phyloP scores from a whole-genome alignment of 2,797 vertebrate genomes.

The Urophycis tenuis region DNA sequence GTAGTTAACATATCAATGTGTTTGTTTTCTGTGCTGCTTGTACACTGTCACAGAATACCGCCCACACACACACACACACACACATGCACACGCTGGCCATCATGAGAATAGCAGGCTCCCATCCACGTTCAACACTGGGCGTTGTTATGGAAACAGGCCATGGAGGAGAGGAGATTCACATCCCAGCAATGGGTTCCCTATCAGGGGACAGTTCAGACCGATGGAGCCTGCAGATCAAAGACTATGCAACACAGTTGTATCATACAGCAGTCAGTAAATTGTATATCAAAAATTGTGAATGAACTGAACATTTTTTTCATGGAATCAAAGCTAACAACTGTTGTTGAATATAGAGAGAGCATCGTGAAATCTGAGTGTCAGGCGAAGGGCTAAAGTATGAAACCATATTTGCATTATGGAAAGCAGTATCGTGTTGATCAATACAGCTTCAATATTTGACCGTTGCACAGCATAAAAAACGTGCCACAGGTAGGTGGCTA shows the following conservation, averaged over 20 bases:
- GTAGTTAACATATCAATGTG: neutral
- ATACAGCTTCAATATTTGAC: neutral
- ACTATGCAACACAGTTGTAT: neutral
- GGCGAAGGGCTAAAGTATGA: neutral
- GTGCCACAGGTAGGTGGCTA: neutral
- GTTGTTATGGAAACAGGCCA: neutral
- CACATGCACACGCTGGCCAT: neutral
- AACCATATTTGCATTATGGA: neutral
- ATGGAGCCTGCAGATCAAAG: neutral
- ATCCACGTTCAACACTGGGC: neutral
- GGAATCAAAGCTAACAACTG: neutral
- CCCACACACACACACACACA: neutral
- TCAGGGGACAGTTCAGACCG: neutral
- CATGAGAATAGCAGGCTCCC: neutral
- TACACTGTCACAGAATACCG: neutral
- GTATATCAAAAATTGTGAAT: neutral
- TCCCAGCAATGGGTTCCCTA: neutral
- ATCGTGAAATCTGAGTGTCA: neutral
- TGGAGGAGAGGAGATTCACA: neutral
- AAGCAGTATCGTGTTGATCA: neutral
- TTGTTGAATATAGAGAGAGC: neutral
- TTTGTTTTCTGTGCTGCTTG: neutral
- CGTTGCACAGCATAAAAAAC: neutral
- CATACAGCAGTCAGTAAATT: neutral
- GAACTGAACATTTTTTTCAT: neutral